Conservation (phyloP, 1,140 invertebrate genomes). For the Microplitis mediator region DNA sequence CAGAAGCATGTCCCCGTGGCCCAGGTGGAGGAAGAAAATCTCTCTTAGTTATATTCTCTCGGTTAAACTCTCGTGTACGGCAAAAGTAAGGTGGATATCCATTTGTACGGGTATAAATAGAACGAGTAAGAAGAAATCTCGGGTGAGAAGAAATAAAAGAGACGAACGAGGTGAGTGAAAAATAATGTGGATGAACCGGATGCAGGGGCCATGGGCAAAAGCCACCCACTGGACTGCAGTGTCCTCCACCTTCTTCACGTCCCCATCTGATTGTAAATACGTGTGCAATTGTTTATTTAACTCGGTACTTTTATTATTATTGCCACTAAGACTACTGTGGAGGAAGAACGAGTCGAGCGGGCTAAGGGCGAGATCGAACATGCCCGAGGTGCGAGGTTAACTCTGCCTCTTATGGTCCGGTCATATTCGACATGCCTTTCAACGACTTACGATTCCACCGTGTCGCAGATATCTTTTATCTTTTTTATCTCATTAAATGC, state of each 20-base stretch:
- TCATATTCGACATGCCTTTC: constrained; percentile 9
- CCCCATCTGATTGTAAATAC: constrained; percentile 19
- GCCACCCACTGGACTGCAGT: constrained; percentile 21
- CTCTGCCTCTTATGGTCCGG: constrained; percentile 4
- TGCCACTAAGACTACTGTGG: not conserved
- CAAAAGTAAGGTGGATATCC: not conserved
- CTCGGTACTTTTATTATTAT: not conserved
- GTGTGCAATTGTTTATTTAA: no score
- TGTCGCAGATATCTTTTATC: not conserved
- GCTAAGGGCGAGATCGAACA: constrained; percentile 16
- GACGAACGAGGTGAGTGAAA: constrained; percentile 18
- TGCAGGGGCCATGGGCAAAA: constrained; percentile 28
- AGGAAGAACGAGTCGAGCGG: no score
- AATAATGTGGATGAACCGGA: constrained; percentile 35
- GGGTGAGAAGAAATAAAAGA: not conserved
- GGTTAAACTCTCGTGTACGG: not conserved
- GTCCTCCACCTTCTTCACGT: constrained; percentile 7
- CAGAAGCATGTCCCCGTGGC: constrained; percentile 1
- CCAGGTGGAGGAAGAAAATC: not conserved
- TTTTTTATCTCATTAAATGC: not conserved
- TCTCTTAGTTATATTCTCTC: not conserved
- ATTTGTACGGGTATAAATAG: not conserved
- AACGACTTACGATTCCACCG: not conserved
- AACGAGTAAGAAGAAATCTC: not conserved
- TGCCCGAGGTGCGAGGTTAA: constrained; percentile 23